phyloP scores from a whole-genome alignment of 1,140 invertebrate species.

The Phortica variegata region DNA sequence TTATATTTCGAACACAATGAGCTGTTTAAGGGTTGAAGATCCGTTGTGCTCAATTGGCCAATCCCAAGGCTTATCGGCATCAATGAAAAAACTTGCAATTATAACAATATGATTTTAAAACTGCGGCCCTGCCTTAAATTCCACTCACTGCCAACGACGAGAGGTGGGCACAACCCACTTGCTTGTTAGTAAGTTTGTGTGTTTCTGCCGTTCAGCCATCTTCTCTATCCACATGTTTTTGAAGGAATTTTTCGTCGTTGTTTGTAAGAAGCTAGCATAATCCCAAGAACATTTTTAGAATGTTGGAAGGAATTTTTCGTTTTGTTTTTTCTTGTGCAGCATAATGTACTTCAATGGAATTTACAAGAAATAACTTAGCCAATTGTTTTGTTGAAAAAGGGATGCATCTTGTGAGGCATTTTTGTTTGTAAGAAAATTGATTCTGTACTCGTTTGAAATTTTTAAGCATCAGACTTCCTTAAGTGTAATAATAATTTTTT shows the following conservation, averaged over 20 bases:
- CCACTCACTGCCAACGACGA: too few species aligned
- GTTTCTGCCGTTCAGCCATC: too few species aligned
- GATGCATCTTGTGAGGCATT: too few species aligned
- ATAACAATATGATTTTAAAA: conserved; percentile 8
- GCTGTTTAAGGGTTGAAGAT: conserved; percentile 32
- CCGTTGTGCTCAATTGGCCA: conserved; percentile 23
- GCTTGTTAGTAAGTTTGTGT: too few species aligned
- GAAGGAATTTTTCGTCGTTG: conserved; percentile 41
- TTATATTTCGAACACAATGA: too few species aligned
- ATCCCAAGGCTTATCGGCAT: conserved; percentile 41
- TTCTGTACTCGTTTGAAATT: too few species aligned
- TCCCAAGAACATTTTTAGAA: conserved; percentile 48
- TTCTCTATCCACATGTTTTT: too few species aligned
- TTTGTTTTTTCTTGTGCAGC: conserved; percentile 18
- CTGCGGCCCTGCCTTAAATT: too few species aligned
- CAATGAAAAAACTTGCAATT: conserved; percentile 26
- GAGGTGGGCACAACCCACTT: background rate
- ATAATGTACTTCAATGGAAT: conserved; percentile 49
- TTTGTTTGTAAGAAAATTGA: too few species aligned
- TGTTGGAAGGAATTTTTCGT: conserved; percentile 28
- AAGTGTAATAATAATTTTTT: too few species aligned
- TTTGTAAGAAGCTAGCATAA: conserved; percentile 37
- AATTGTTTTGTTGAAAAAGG: conserved; percentile 13
- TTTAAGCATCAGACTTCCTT: too few species aligned
- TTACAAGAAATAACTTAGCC: conserved; percentile 41